Evolutionary conservation across 2,888 invertebrate genomes (phyloP).

Genomic region (Prosapia bicincta): DNA sequence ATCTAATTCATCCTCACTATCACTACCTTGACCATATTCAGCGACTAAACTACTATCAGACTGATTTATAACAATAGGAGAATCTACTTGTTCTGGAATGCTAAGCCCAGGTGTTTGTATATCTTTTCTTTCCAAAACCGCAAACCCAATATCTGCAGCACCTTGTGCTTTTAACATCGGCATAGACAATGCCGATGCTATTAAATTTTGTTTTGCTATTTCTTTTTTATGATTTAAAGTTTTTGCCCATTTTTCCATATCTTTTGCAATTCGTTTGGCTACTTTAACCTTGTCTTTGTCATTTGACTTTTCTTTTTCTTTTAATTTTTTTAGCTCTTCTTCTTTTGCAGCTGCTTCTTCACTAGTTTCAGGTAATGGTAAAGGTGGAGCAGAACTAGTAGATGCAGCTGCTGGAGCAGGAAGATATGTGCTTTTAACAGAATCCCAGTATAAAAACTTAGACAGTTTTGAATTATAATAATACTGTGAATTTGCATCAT

Average conservation of each 20-base stretch:
- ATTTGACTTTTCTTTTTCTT: constrained; percentile 58
- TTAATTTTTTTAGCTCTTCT: constrained; percentile 64
- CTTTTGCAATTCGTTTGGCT: constrained; percentile 96
- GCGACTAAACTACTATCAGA: constrained; percentile 56
- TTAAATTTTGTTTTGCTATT: constrained; percentile 45
- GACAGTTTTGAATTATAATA: constrained; percentile 91
- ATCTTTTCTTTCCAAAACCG: constrained; percentile 79
- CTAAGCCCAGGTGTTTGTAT: constrained; percentile 30
- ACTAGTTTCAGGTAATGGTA: constrained; percentile 29
- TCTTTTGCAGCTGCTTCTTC: constrained; percentile 46
- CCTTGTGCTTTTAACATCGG: constrained; percentile 48
- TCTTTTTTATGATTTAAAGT: constrained; percentile 96
- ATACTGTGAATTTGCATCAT: constrained; percentile 93
- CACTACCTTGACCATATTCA: constrained; percentile 73
- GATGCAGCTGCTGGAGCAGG: constrained; percentile 43
- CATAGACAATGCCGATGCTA: constrained; percentile 47
- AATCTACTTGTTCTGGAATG: constrained; percentile 26
- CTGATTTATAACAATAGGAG: background rate
- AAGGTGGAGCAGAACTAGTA: constrained; percentile 41
- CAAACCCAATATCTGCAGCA: constrained; percentile 83
- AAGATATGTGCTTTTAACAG: constrained; percentile 50
- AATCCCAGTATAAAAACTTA: constrained; percentile 95
- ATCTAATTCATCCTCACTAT: constrained; percentile 52
- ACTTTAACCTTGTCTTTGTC: constrained; percentile 95
- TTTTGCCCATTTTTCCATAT: constrained; percentile 95